Evolutionary conservation across 2,113 vertebrate species (phyloP).

Genomic region (Prinia subflava): DNA sequence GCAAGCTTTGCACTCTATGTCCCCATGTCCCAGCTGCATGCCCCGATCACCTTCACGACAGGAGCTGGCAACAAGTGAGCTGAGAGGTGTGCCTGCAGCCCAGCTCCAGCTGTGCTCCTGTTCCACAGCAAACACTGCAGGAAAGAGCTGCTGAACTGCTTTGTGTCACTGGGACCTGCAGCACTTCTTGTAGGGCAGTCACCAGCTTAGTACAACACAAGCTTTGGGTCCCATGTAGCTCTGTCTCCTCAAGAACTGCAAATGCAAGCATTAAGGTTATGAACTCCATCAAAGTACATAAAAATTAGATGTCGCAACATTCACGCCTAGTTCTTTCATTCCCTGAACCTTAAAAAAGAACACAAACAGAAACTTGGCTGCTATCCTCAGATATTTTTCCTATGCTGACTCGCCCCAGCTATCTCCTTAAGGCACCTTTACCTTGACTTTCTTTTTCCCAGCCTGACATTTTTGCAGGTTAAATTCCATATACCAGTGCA

Average conservation of each 20-base stretch:
- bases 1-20: not conserved
- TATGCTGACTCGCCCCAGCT: not conserved
- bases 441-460: not conserved
- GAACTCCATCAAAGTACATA: conserved; percentile 1
- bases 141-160: not conserved
- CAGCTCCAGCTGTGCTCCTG: not conserved
- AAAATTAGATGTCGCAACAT: conserved; percentile 1
- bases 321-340: not conserved
- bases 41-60: accelerated
- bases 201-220: not conserved
- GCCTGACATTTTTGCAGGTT: not conserved
- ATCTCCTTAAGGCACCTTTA: not conserved
- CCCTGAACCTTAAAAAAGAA: conserved; percentile 13
- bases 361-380: conserved; percentile 36
- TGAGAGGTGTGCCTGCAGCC: not conserved
- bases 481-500: not conserved
- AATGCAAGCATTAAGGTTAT: not conserved
- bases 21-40: not conserved
- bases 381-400: not conserved
- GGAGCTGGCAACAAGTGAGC: not conserved
- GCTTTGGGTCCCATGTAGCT: not conserved
- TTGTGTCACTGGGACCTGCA: not conserved
- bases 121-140: accelerated
- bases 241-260: not conserved
- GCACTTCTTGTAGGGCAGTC: not conserved